Percentiles rank a stretch among this genome's conserved stretches.
phyloP scores from a whole-genome alignment of 2,888 invertebrate species.

The Alitta virens region DNA sequence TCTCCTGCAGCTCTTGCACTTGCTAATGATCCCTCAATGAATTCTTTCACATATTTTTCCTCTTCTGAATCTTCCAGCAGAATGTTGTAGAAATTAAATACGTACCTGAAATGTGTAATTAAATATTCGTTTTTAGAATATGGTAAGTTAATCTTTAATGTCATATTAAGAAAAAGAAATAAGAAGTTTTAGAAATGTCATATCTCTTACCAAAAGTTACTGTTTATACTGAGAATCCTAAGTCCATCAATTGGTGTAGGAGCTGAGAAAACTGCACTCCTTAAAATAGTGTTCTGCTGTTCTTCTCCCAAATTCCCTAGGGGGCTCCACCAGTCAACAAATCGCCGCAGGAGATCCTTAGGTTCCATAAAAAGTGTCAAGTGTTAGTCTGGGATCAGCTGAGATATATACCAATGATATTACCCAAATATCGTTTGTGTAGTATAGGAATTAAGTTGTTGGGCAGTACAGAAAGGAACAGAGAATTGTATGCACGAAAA shows the following conservation, averaged over 20 bases:
- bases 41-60: not conserved
- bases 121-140: too few species aligned
- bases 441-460: too few species aligned
- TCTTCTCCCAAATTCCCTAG: not conserved
- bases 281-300: not conserved
- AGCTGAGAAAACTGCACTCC: not conserved
- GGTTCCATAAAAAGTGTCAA: too few species aligned
- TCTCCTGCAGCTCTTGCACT: not conserved
- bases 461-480: too few species aligned
- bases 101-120: not conserved
- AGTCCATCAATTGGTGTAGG: not conserved
- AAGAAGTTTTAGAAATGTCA: too few species aligned
- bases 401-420: too few species aligned
- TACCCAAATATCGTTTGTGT: too few species aligned
- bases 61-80: not conserved
- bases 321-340: conserved; percentile 1
- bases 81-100: conserved; percentile 1
- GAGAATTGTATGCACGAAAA: too few species aligned
- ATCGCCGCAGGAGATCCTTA: not conserved
- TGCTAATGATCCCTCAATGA: not conserved
- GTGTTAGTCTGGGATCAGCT: too few species aligned
- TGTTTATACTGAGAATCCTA: conserved; percentile 4
- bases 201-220: conserved; percentile 8
- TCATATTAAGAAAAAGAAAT: too few species aligned
- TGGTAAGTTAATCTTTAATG: too few species aligned